phyloP scores from a whole-genome alignment of 2,113 vertebrate genomes.

The Vombatus ursinus region DNA sequence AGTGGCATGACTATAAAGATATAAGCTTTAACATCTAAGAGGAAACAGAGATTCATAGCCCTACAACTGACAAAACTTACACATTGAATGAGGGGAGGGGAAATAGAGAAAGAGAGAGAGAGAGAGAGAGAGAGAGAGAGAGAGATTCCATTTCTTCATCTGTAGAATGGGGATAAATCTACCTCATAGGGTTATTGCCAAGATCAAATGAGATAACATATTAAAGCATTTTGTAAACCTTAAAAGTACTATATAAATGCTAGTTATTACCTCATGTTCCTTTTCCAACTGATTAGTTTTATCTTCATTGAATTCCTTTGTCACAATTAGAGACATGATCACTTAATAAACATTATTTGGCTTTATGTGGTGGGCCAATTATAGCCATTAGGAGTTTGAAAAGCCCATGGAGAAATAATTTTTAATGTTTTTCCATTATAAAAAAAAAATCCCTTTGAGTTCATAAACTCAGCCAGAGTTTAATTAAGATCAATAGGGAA shows the following conservation, averaged over 20 bases:
- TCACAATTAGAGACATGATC: neutral
- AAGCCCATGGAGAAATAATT: slow-evolving; percentile 23
- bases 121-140: too few relatives aligned
- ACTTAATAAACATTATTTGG: slow-evolving; percentile 42
- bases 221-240: neutral
- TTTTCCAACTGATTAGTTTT: slow-evolving; percentile 36
- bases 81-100: neutral
- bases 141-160: slow-evolving; percentile 18
- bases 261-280: slow-evolving; percentile 2
- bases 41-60: slow-evolving; percentile 6
- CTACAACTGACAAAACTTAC: neutral
- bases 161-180: slow-evolving; percentile 18
- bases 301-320: slow-evolving; percentile 24
- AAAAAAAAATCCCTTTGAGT: slow-evolving; percentile 44
- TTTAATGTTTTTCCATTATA: slow-evolving; percentile 23
- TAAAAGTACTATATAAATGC: neutral
- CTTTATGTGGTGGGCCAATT: neutral
- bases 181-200: neutral
- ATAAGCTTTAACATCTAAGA: slow-evolving; percentile 14
- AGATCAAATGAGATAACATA: neutral
- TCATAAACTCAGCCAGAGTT: slow-evolving; percentile 50
- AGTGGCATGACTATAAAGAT: slow-evolving; percentile 6
- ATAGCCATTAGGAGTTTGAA: slow-evolving; percentile 52
- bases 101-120: too few relatives aligned
- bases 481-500: slow-evolving; percentile 55